Base-by-base conservation (phyloP, 2,888 invertebrate species). In the Apamea epomidion region DNA sequence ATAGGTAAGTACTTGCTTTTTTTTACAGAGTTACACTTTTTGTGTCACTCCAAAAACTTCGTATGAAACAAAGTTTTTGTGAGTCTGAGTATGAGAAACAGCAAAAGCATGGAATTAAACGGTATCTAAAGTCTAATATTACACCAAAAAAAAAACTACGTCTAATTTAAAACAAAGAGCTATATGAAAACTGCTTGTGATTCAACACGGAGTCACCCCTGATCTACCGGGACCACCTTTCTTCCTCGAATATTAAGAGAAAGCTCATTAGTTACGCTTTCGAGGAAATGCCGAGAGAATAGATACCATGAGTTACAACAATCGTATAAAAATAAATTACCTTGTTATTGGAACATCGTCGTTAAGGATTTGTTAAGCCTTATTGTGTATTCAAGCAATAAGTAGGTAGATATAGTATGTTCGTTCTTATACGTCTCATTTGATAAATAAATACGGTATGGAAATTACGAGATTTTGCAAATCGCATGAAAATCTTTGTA, bases 251-350 rank as follows among this genome's bases (percentile, higher is more conserved):
- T 78, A 78, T 69, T 82, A 79, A 77, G 42, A 76, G 42, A 69
- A 65, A 70, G 32, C 68, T 76, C 73, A 87, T 87, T 73, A 71
- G 45, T 73, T 74, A 37, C 42, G 69, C 65, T 80, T 69, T 54
- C 73, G 42, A 67, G 67, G 67, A 82, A 77, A 84, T 79, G n/a
- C 42, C 75, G 18, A 18, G 42, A 76, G 74, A 74, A 79, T 79
- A 72, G 37, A 79, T 76, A 87, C 74, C 74, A 87, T 80, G 79
- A 82, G 29, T 45, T n/a, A 64, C 54, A 76, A 84, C 84, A 76
- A 86, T 76, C 54, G 69, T 70, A 69, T 76, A 29, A 68, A 83
- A 83, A 76, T 69, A 81, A 80, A 78, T 72, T 51, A 65, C 65
- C 81, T 78, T 82, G 73, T 80, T 84, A 76, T 76, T 72, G 48